Evolutionary conservation across 2,888 invertebrate genomes (phyloP).

Genomic region (Cetonia aurata): DNA sequence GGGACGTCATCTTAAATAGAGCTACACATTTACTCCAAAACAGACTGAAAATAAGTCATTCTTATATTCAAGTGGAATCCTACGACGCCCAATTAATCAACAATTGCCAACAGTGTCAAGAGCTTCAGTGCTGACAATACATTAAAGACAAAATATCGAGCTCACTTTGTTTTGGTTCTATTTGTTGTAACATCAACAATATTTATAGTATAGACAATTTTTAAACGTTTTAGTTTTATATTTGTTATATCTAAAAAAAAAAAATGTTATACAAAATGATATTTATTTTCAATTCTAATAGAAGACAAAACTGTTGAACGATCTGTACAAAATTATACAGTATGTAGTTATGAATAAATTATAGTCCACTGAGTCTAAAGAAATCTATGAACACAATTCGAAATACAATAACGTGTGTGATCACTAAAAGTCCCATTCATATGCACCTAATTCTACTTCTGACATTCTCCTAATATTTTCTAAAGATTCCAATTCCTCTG

Average conservation of each 20-base stretch:
- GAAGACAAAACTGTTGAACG: conserved; percentile 23
- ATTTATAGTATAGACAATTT: conserved; percentile 18
- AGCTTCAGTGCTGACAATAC: conserved; percentile 46
- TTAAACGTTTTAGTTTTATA: conserved; percentile 24
- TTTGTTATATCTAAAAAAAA: not conserved
- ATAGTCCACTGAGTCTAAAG: conserved; percentile 24
- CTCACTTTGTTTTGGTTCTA: conserved; percentile 21
- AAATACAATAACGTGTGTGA: conserved; percentile 4
- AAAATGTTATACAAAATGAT: conserved; percentile 26
- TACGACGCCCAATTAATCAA: conserved; percentile 65
- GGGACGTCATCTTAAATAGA: conserved; percentile 66
- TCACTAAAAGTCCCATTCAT: conserved; percentile 75
- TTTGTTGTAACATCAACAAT: conserved; percentile 26
- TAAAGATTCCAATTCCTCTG: conserved; percentile 75
- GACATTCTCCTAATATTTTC: conserved; percentile 72
- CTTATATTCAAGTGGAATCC: conserved; percentile 70
- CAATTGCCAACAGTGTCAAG: conserved; percentile 53
- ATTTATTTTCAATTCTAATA: conserved; percentile 35
- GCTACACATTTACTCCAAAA: conserved; percentile 66
- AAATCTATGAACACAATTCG: conserved; percentile 23
- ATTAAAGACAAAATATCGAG: conserved; percentile 19
- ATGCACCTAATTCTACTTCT: conserved; percentile 74
- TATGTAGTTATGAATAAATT: conserved; percentile 28
- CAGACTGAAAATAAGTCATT: conserved; percentile 65
- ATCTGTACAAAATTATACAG: conserved; percentile 27